A percentile compares a stretch with the other conserved stretches of the same genome.
Conservation (phyloP, 2,797 vertebrate genomes). For the Lithobates pipiens region DNA sequence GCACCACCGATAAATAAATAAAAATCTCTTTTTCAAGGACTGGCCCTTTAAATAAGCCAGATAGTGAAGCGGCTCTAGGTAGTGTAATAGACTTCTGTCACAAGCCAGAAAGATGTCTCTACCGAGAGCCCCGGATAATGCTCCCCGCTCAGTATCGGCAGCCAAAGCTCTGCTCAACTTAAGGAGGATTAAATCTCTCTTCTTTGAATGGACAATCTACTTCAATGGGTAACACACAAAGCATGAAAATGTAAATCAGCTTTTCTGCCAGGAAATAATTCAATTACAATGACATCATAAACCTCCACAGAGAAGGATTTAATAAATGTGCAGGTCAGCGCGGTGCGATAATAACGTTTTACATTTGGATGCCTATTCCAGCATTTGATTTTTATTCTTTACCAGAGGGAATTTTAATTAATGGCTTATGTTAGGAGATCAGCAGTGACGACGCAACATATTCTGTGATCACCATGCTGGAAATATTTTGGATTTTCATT, state of each 20-base stretch:
- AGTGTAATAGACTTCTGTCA: neutral
- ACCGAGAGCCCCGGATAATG: neutral
- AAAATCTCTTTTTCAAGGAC: neutral
- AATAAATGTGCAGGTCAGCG: constrained; percentile 28
- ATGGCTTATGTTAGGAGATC: neutral
- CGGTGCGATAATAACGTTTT: neutral
- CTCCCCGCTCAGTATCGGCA: neutral
- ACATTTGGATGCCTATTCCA: constrained; percentile 6
- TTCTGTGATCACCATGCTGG: neutral
- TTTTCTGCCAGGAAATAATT: constrained; percentile 50
- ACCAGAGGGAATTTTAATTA: constrained; percentile 7
- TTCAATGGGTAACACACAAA: constrained; percentile 27
- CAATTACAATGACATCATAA: constrained; percentile 40
- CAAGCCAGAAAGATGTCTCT: neutral
- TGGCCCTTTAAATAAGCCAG: neutral
- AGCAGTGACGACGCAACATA: neutral
- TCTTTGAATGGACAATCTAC: constrained; percentile 20
- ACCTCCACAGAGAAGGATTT: neutral
- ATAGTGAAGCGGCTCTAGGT: neutral
- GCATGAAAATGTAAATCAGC: constrained; percentile 18
- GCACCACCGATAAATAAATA: neutral
- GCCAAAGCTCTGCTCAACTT: neutral
- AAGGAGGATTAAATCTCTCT: constrained; percentile 33
- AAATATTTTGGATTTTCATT: neutral
- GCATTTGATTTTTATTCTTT: neutral